Base-by-base conservation (phyloP, 2,797 vertebrate genomes). In the Dallia pectoralis region DNA sequence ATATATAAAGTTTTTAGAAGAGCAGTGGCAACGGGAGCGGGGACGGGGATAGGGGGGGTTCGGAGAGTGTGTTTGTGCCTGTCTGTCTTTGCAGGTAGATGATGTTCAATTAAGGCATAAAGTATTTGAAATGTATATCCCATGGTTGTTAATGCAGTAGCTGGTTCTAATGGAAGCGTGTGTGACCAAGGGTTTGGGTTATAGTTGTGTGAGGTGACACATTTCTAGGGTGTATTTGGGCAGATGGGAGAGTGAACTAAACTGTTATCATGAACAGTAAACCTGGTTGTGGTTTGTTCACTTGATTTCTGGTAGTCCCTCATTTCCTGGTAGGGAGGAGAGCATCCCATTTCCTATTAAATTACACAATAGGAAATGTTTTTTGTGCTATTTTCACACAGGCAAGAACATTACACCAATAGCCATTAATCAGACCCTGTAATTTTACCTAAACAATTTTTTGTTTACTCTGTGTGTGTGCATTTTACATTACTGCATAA, bases 71-170 rank as follows among this genome's bases (percentile, higher is more conserved):
- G 73, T 40, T 19, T 16, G 44, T 51, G 62, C 33, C 15, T 70
- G 85, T 79, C 80, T 82, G 84, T 75, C 81, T 84, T 81, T 85
- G 83, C 83, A 81, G 84, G 79, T 77, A 84, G 83, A 87, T 82
- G 81, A 69, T 33, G 84, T 77, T 69, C 82, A 81, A 75, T 85
- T 74, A 63, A 84, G 84, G 84, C 84, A 81, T 79, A 82, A 82
- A 72, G 67, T 79, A 80, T 86, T 84, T 85, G 77, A 82, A 81
- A 74, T 65, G 81, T 87, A 69, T 88, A 78, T 89, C 85, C 86
- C 82, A 89, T 7, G 87, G 83, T 84, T 78, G 83, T 89, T 44
- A 36, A 82, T 80, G 85, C 85, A 87, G 88, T 89, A 86, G 87
- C 67, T 61, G 79, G 74, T 79, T 75, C 18, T 83, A 71, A 73